Evolutionary conservation across 2,888 invertebrate species (phyloP), one percentile per base, ranked within the genome.

Genomic region (Alloscopus bannaensis): DNA sequence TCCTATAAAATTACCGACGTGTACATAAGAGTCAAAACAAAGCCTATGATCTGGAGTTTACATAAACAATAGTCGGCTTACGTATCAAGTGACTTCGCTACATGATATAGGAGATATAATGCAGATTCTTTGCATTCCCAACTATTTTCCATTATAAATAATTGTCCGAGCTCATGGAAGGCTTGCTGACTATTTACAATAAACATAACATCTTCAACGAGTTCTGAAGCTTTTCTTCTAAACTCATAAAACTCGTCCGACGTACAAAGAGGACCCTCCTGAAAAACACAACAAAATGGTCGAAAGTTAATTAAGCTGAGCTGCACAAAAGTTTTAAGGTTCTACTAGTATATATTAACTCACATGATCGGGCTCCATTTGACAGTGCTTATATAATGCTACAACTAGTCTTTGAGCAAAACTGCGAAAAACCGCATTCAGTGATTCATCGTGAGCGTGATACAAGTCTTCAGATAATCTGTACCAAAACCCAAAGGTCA

Each of bases 131-230:
- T 84, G 40, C 76, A 78, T 24, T 84, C 84, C 86, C 86, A 86
- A 26, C 77, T 73, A 16, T 70, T 80, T 65, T 81, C 78, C 13
- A 50, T 22, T 11, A 80, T 64, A 36, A 83, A 78, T 6, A 81
- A 65, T 29, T 76, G 68, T 11, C 83, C 84, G 11, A 86, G 52
- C 45, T 84, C 83, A 20, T 69, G 80, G 72, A 85, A 86, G 13
- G 76, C 73, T 47, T 80, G 80, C 40, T 81, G 57, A 55, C 80
- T 68, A 1, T 98, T 97, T 81, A 98, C 94, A 70, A 99, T 95
- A 89, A 98, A 99, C 50, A 97, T 95, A 57, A 99, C 95, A 88
- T 99, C 99, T 88, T 97, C 97, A 82, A 99, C 94, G 75, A 99
- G 90, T 88, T 99, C 98, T 31, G 94, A 94, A 20, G 97, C 97